Evolutionary conservation across 37 sponge, comb jelly and placozoan species (phyloP).

Genomic region (Agelas oroides): DNA sequence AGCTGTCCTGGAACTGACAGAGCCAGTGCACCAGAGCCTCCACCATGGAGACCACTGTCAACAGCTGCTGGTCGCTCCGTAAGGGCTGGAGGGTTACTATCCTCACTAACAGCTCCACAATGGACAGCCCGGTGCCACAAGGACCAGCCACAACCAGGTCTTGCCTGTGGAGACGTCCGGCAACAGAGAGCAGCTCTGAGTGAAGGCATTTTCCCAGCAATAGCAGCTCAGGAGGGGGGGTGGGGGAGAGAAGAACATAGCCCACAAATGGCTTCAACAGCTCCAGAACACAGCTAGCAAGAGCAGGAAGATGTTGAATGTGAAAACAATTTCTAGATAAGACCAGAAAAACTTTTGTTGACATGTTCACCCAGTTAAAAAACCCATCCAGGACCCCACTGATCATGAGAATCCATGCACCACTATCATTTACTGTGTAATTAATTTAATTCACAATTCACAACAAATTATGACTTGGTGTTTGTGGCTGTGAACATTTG

Average conservation of each 20-base stretch:
- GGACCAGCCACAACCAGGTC: background rate
- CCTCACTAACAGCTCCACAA: background rate
- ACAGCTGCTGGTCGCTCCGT: background rate
- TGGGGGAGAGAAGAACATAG: constrained; percentile 45
- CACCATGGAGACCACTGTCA: background rate
- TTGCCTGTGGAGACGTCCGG: too few relatives aligned
- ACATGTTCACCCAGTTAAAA: too few relatives aligned
- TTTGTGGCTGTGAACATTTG: background rate
- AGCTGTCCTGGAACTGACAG: too few relatives aligned
- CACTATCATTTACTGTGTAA: too few relatives aligned
- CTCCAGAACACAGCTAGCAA: constrained; percentile 1
- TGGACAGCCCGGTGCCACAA: background rate
- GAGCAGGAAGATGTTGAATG: background rate
- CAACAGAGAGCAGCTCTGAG: constrained; percentile 15
- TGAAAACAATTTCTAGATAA: too few relatives aligned
- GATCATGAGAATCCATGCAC: too few relatives aligned
- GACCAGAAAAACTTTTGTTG: too few relatives aligned
- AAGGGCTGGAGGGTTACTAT: constrained; percentile 11
- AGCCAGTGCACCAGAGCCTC: background rate
- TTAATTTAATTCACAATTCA: too few relatives aligned
- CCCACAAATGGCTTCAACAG: constrained; percentile 37
- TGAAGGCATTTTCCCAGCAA: constrained; percentile 13
- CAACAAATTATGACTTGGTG: background rate
- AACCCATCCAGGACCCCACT: too few relatives aligned
- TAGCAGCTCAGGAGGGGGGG: constrained; percentile 16